These are phyloP conservation scores for Acropora yongei DNA, from an alignment of 64 coral and sea anemone species.

Conservation along the genomic window DNA sequence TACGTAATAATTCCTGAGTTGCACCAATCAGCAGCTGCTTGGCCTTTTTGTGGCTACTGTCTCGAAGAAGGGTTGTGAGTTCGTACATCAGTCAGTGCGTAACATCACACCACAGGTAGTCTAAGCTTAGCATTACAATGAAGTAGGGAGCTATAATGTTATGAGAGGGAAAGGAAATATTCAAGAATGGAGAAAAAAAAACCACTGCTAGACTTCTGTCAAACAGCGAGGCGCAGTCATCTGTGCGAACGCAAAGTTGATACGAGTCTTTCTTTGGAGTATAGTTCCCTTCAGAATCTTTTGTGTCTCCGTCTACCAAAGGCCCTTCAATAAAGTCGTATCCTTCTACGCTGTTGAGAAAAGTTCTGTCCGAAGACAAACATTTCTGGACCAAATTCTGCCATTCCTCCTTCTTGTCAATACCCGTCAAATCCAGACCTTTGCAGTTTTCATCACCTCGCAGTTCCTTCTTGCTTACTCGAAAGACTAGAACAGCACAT, in stretches of 20 bases:
- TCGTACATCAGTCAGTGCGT: too few species aligned
- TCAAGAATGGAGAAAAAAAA: neutral
- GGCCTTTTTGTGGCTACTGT: too few species aligned
- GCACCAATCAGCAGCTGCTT: too few species aligned
- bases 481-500: constrained; percentile 77
- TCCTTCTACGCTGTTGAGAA: neutral
- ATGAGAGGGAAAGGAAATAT: too few species aligned
- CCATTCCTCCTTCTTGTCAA: neutral
- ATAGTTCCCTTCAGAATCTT: too few species aligned
- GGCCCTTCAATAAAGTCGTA: constrained; percentile 72
- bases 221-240: constrained; percentile 20
- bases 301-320: neutral
- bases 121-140: too few species aligned
- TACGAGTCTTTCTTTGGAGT: neutral
- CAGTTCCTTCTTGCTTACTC: neutral
- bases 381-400: constrained; percentile 17
- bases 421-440: neutral
- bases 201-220: constrained; percentile 19
- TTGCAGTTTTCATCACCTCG: neutral
- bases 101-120: too few species aligned
- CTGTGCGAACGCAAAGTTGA: constrained; percentile 46
- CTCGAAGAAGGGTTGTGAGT: too few species aligned
- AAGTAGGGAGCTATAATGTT: too few species aligned
- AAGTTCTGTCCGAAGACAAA: neutral
- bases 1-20: too few species aligned